Conservation (phyloP, 2,888 invertebrate species). For the Allacma fusca region DNA sequence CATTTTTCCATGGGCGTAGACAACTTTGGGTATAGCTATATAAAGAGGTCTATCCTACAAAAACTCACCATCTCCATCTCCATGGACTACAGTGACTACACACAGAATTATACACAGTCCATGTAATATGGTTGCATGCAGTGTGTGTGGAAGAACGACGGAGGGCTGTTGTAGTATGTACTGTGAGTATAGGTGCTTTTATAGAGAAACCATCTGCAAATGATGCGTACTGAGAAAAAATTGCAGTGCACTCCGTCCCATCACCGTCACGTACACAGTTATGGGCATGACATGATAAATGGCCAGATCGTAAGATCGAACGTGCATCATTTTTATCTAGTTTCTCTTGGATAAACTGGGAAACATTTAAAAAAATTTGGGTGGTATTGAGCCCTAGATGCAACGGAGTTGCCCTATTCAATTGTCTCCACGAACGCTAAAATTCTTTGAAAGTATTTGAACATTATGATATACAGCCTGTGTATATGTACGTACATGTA, state of each 20-base stretch:
- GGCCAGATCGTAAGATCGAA: constrained; percentile 21
- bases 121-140: too few species aligned
- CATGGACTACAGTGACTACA: too few species aligned
- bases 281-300: constrained; percentile 24
- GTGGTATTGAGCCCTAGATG: neutral
- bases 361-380: neutral
- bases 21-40: neutral
- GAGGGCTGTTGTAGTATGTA: too few species aligned
- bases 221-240: constrained; percentile 9
- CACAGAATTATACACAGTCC: too few species aligned
- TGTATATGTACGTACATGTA: too few species aligned
- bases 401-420: too few species aligned
- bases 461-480: too few species aligned
- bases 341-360: neutral
- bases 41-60: neutral
- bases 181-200: neutral
- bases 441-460: too few species aligned
- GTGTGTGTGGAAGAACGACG: too few species aligned
- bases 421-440: too few species aligned
- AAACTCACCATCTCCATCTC: neutral
- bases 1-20: constrained; percentile 14
- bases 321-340: constrained; percentile 24
- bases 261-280: constrained; percentile 11
- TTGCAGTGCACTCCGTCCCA: constrained; percentile 19
- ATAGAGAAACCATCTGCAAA: constrained; percentile 11